A percentile compares a stretch with the other conserved stretches of the same genome.
Evolutionary conservation across 2,113 vertebrate species (phyloP).

Genomic region (Ceratotherium simum): DNA sequence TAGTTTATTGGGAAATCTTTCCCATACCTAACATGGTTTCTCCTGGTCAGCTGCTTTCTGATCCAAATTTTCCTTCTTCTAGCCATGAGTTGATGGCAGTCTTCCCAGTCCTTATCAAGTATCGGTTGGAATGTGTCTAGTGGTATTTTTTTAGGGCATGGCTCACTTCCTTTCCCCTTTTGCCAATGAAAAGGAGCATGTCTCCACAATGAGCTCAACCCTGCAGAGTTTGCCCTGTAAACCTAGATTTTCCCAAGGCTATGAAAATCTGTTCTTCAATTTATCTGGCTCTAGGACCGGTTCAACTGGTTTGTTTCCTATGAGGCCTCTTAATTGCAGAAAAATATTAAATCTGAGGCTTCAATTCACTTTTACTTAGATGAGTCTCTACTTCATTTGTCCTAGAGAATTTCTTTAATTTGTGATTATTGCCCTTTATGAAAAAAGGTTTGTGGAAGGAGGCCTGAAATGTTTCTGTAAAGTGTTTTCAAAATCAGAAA

Average conservation of each 20-base stretch:
- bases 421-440: not conserved
- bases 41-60: slow-evolving; percentile 48
- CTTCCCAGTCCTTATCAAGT: slow-evolving; percentile 68
- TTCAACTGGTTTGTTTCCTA: not conserved
- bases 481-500: slow-evolving; percentile 17
- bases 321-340: not conserved
- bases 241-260: slow-evolving; percentile 54
- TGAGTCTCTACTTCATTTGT: not conserved
- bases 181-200: slow-evolving; percentile 55
- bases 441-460: slow-evolving; percentile 33
- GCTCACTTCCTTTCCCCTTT: slow-evolving; percentile 74
- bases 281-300: not conserved
- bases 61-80: slow-evolving; percentile 42
- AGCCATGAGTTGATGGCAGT: slow-evolving; percentile 59
- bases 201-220: slow-evolving; percentile 55
- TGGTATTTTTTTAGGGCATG: slow-evolving; percentile 63
- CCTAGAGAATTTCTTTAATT: not conserved
- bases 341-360: not conserved
- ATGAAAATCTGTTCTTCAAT: slow-evolving; percentile 15
- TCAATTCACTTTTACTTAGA: slow-evolving; percentile 27
- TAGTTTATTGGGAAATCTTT: not conserved
- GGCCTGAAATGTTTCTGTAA: not conserved
- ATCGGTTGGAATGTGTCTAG: slow-evolving; percentile 59
- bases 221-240: slow-evolving; percentile 33
- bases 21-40: not conserved